These are phyloP conservation scores for Bubalus kerabau DNA, from an alignment of 2,113 vertebrate genomes.

Conservation along the genomic window DNA sequence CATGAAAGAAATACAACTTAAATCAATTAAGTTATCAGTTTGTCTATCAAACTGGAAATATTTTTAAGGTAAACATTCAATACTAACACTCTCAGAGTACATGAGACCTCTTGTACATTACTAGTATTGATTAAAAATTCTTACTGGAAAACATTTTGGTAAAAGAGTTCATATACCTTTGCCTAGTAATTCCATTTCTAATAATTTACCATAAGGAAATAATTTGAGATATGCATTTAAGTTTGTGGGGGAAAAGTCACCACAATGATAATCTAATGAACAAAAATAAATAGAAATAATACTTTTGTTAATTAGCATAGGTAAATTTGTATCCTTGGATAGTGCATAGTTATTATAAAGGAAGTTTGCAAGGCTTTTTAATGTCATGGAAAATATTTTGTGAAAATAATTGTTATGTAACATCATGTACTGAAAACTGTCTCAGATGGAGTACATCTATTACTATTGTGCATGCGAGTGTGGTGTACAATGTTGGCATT, in stretches of 20 bases:
- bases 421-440: not conserved
- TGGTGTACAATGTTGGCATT: not conserved
- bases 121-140: not conserved
- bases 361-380: slow-evolving; percentile 19
- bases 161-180: not conserved
- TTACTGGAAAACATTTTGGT: slow-evolving; percentile 25
- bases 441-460: not conserved
- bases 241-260: not conserved
- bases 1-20: not conserved
- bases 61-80: slow-evolving; percentile 13
- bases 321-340: not conserved
- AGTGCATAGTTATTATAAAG: not conserved
- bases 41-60: not conserved
- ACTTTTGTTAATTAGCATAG: not conserved
- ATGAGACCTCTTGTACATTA: not conserved
- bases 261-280: not conserved
- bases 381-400: not conserved
- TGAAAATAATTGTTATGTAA: not conserved
- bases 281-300: slow-evolving; percentile 6
- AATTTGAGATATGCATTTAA: not conserved
- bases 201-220: not conserved
- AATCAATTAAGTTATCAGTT: not conserved
- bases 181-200: slow-evolving; percentile 36
- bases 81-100: not conserved
- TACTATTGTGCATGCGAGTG: not conserved